phyloP scores from a whole-genome alignment of 2,113 vertebrate species.

The Protobothrops mucrosquamatus region DNA sequence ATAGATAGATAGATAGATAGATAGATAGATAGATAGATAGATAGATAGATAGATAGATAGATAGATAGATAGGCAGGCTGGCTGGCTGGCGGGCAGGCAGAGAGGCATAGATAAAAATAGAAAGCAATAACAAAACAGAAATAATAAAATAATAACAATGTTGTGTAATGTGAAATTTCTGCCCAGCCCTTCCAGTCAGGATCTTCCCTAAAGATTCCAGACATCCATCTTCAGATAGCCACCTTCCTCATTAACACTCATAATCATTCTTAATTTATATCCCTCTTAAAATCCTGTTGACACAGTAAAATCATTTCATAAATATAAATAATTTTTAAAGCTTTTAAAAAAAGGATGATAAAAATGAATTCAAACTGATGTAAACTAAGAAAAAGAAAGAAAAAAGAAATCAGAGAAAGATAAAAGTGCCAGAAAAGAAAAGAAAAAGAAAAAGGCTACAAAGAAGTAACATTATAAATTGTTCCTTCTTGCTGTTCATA shows the following conservation, averaged over 20 bases:
- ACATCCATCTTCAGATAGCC: no score
- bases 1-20: neutral
- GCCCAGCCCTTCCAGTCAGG: no score
- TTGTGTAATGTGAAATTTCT: neutral
- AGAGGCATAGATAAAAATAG: neutral
- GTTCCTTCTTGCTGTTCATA: neutral
- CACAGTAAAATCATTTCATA: neutral
- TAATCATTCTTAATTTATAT: neutral
- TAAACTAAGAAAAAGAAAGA: neutral
- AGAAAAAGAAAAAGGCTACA: neutral
- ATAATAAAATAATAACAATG: neutral
- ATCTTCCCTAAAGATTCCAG: no score
- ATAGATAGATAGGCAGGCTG: neutral
- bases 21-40: neutral
- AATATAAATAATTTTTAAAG: neutral
- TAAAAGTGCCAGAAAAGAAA: neutral
- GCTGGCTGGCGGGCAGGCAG: no score
- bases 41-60: neutral
- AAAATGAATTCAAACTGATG: neutral
- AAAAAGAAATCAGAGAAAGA: neutral
- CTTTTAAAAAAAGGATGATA: neutral
- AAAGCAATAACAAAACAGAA: neutral
- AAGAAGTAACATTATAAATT: neutral
- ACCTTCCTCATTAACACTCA: neutral
- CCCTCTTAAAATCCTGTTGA: neutral